These are phyloP conservation scores for Dryobota labecula DNA, from an alignment of 2,888 invertebrate species.

Conservation along the genomic window DNA sequence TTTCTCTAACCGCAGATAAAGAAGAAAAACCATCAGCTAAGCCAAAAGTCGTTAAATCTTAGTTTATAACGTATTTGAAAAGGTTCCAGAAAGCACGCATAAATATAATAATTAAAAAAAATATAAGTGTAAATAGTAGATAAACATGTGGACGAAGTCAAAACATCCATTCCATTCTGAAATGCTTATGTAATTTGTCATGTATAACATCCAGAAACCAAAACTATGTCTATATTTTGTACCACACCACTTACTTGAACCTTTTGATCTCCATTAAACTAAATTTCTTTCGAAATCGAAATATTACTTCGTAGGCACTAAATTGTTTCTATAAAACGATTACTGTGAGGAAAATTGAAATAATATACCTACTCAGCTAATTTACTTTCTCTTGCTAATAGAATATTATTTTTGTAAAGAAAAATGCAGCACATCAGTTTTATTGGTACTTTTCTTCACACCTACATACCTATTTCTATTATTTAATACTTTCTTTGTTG, in stretches of 20 bases:
- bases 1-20: constrained; percentile 56
- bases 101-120: constrained; percentile 70
- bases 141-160: constrained; percentile 73
- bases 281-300: constrained; percentile 54
- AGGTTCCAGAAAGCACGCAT: constrained; percentile 66
- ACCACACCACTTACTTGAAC: constrained; percentile 61
- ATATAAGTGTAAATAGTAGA: constrained; percentile 68
- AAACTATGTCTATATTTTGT: constrained; percentile 65
- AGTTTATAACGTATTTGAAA: constrained; percentile 66
- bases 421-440: constrained; percentile 54
- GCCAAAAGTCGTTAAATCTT: constrained; percentile 59
- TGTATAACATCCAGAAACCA: constrained; percentile 64
- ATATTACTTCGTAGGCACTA: constrained; percentile 49
- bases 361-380: constrained; percentile 45
- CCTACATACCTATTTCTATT: constrained; percentile 43
- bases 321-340: constrained; percentile 63
- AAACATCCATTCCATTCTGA: constrained; percentile 71
- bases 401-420: constrained; percentile 37
- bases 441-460: constrained; percentile 54
- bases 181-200: constrained; percentile 74
- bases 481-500: constrained; percentile 58
- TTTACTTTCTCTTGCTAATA: constrained; percentile 45
- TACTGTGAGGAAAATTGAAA: constrained; percentile 52
- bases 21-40: constrained; percentile 45
- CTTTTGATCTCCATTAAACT: constrained; percentile 68